Percentiles rank a stretch among this genome's conserved stretches.
phyloP scores from a whole-genome alignment of 2,797 vertebrate species.

The Hylomyscus alleni region DNA sequence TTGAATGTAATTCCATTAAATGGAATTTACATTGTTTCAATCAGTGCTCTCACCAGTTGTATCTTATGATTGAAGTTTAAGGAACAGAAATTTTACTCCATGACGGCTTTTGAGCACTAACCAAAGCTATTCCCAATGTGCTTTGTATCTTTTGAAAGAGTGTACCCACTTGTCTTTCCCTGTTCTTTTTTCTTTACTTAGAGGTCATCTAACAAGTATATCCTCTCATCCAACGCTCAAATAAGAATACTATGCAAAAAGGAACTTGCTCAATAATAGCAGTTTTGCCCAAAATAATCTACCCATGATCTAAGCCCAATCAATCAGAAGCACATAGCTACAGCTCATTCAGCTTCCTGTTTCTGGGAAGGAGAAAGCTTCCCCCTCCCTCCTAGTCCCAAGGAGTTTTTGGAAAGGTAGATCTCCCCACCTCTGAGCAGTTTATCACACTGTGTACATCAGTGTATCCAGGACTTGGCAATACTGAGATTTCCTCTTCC shows the following conservation, averaged over 20 bases:
- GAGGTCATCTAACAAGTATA: neutral
- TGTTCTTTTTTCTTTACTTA: neutral
- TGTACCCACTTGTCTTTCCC: neutral
- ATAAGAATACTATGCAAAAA: neutral
- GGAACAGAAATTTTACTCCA: neutral
- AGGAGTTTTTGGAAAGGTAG: accelerated
- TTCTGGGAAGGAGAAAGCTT: neutral
- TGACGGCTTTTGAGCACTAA: neutral
- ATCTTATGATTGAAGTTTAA: accelerated
- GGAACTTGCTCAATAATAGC: neutral
- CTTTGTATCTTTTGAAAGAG: neutral
- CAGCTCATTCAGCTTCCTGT: no score
- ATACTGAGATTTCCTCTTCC: accelerated
- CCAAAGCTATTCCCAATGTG: neutral
- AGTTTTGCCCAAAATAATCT: neutral
- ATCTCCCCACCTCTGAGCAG: neutral
- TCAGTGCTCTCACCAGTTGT: no score
- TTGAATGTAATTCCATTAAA: neutral
- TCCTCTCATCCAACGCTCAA: neutral
- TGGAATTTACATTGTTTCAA: neutral
- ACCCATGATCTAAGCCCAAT: neutral
- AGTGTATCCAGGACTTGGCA: accelerated
- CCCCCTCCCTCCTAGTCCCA: accelerated
- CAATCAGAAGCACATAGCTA: neutral
- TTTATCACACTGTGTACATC: accelerated